phyloP scores from a whole-genome alignment of 2,888 invertebrate species.

The Euspilapteryx auroguttella region DNA sequence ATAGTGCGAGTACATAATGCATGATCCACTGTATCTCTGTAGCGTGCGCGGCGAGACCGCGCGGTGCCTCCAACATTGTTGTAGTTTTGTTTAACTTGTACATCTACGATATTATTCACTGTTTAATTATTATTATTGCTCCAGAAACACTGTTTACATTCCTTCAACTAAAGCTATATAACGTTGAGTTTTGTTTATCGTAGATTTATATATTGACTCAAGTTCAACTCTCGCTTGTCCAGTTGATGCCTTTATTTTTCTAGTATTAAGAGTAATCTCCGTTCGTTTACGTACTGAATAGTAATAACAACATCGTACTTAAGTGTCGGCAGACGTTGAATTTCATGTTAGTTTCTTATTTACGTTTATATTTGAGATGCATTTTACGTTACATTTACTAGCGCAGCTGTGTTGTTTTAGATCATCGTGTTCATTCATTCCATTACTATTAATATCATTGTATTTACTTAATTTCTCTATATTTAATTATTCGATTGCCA shows the following conservation, averaged over 20 bases:
- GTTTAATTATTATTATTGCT: slow-evolving; percentile 40
- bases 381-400: slow-evolving; percentile 35
- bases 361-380: slow-evolving; percentile 48
- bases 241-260: slow-evolving; percentile 37
- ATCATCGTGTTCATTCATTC: slow-evolving; percentile 34
- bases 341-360: slow-evolving; percentile 30
- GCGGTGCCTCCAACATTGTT: not conserved
- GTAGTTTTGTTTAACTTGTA: no score
- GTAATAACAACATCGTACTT: slow-evolving; percentile 50
- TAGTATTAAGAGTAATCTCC: slow-evolving; percentile 39
- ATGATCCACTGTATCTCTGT: slow-evolving; percentile 12
- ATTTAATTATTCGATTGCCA: slow-evolving; percentile 42
- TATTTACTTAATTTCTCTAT: slow-evolving; percentile 25
- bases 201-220: slow-evolving; percentile 38
- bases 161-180: slow-evolving; percentile 50
- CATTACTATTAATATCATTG: slow-evolving; percentile 5
- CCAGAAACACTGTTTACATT: slow-evolving; percentile 51
- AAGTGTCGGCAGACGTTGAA: slow-evolving; percentile 29
- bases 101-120: slow-evolving; percentile 41
- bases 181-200: slow-evolving; percentile 53
- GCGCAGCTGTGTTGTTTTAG: slow-evolving; percentile 48
- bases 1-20: not conserved
- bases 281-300: slow-evolving; percentile 30
- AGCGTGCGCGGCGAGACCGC: not conserved
- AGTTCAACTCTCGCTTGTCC: slow-evolving; percentile 34